These are phyloP conservation scores for Cricetomys ansorgei DNA, from an alignment of 2,113 vertebrate species.

Conservation along the genomic window DNA sequence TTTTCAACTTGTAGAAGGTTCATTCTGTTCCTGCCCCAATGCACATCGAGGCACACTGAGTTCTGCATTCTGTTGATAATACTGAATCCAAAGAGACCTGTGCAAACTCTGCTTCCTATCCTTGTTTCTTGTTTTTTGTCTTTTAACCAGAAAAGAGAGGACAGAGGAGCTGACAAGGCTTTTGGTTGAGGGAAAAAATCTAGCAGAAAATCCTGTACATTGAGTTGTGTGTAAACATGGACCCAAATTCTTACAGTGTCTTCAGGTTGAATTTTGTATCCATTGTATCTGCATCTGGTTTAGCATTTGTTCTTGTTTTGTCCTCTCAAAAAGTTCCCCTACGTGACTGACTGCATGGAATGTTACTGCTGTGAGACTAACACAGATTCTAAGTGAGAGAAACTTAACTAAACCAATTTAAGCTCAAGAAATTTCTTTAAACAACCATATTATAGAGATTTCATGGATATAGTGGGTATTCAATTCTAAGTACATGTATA, in stretches of 20 bases:
- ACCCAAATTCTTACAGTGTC: background rate
- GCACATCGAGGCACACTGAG: background rate
- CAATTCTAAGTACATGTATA: background rate
- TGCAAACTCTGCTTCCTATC: background rate
- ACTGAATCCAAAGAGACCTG: background rate
- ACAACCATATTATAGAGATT: background rate
- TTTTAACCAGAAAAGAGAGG: background rate
- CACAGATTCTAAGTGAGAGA: background rate
- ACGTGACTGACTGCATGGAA: background rate
- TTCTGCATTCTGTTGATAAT: background rate
- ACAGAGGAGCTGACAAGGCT: background rate
- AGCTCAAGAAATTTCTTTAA: background rate
- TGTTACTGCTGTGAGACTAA: background rate
- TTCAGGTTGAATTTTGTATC: conserved; percentile 5
- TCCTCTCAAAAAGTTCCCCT: background rate
- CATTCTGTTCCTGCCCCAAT: background rate
- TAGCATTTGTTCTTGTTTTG: background rate
- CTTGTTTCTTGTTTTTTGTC: too few relatives aligned
- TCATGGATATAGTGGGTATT: background rate
- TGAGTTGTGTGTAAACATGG: background rate
- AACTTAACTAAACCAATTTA: background rate
- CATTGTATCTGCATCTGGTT: background rate
- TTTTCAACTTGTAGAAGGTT: background rate
- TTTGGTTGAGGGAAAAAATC: background rate
- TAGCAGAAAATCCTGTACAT: background rate